Evolutionary conservation across 2,888 invertebrate genomes (phyloP).

Genomic region (Xanthorhoe designata): DNA sequence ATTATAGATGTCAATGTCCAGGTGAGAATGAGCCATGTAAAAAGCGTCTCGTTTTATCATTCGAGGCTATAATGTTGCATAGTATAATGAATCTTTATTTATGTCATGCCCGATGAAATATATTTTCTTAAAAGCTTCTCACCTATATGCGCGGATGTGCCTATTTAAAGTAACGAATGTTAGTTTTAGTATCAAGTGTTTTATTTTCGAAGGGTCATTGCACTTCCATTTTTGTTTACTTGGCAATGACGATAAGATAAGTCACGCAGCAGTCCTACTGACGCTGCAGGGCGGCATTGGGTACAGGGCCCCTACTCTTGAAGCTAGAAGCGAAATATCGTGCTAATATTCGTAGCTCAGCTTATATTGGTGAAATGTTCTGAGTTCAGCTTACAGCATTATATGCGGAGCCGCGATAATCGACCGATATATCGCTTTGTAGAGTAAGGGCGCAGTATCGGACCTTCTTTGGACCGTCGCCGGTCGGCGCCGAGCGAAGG

Average conservation of each 20-base stretch:
- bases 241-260: slow-evolving; percentile 58
- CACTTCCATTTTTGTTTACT: slow-evolving; percentile 66
- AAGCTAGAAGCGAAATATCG: too few species aligned
- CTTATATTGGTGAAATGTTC: slow-evolving; percentile 21
- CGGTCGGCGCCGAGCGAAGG: slow-evolving; percentile 51
- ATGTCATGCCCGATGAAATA: slow-evolving; percentile 68
- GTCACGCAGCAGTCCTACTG: slow-evolving; percentile 70
- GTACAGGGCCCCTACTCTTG: too few species aligned
- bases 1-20: slow-evolving; percentile 61
- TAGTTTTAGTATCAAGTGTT: slow-evolving; percentile 66
- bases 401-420: too few species aligned
- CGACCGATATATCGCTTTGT: too few species aligned
- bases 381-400: slow-evolving; percentile 1
- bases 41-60: slow-evolving; percentile 64
- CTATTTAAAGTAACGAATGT: slow-evolving; percentile 72
- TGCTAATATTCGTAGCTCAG: too few species aligned
- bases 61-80: slow-evolving; percentile 71
- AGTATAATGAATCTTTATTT: slow-evolving; percentile 72
- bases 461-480: slow-evolving; percentile 48
- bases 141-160: slow-evolving; percentile 72
- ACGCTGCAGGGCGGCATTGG: slow-evolving; percentile 32
- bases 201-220: slow-evolving; percentile 66
- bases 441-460: too few species aligned
- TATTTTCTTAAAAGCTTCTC: slow-evolving; percentile 77
- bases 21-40: slow-evolving; percentile 54